These are phyloP conservation scores for Horisme vitalbata DNA, from an alignment of 2,888 invertebrate species.

Conservation along the genomic window DNA sequence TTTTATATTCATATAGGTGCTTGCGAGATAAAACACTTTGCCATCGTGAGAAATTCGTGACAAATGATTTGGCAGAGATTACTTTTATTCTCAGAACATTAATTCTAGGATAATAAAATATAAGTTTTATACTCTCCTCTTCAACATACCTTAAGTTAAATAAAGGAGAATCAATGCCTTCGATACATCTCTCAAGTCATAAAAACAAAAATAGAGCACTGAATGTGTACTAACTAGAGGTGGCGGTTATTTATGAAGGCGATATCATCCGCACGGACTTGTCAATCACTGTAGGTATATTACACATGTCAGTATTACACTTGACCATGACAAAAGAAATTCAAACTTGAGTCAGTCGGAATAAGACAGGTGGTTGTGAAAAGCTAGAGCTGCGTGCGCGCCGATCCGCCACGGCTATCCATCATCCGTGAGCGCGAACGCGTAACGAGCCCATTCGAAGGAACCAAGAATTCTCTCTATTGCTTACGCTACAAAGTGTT, in stretches of 20 bases:
- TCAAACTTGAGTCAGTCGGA: constrained; percentile 39
- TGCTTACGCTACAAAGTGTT: constrained; percentile 43
- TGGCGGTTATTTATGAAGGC: constrained; percentile 77
- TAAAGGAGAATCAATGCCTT: not conserved
- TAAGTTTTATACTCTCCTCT: not conserved
- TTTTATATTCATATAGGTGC: constrained; percentile 9
- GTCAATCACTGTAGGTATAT: constrained; percentile 72
- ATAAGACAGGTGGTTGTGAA: constrained; percentile 41
- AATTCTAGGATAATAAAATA: not conserved
- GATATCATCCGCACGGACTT: constrained; percentile 76
- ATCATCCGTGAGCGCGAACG: constrained; percentile 70
- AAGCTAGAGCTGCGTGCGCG: constrained; percentile 46
- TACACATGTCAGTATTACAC: constrained; percentile 54
- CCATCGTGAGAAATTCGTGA: constrained; percentile 21
- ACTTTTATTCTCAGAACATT: constrained; percentile 8
- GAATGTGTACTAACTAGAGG: constrained; percentile 78
- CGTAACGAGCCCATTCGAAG: constrained; percentile 78
- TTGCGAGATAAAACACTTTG: constrained; percentile 8
- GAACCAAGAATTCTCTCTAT: constrained; percentile 52
- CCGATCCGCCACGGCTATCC: constrained; percentile 73
- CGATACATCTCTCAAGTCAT: constrained; percentile 11
- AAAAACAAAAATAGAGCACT: constrained; percentile 52
- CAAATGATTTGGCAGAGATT: constrained; percentile 16
- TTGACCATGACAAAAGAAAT: constrained; percentile 37
- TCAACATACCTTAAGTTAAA: not conserved